Conservation (phyloP, 2,888 invertebrate genomes). For the Camptogramma bilineatum region DNA sequence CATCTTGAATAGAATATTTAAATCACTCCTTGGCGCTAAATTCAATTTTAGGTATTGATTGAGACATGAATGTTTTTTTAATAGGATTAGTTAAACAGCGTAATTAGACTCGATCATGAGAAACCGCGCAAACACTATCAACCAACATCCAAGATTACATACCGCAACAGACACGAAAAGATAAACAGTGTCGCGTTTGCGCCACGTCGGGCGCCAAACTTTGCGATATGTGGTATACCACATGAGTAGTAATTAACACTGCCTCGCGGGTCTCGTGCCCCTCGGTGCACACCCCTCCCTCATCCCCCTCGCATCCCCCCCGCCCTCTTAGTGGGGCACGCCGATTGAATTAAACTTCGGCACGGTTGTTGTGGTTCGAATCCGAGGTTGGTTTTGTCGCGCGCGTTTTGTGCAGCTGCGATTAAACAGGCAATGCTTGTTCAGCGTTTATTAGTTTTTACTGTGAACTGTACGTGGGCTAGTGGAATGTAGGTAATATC, state of each 20-base stretch:
- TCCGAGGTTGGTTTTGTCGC: constrained; percentile 80
- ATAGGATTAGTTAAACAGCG: too few species aligned
- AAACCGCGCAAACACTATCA: constrained; percentile 21
- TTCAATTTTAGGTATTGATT: too few species aligned
- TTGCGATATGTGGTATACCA: constrained; percentile 81
- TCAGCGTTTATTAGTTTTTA: constrained; percentile 75
- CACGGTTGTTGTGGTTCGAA: constrained; percentile 81
- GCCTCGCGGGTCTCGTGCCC: constrained; percentile 59
- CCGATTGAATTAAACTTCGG: constrained; percentile 85
- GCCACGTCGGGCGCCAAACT: constrained; percentile 78
- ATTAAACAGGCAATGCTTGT: constrained; percentile 81
- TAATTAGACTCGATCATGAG: not conserved
- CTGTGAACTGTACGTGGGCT: constrained; percentile 43
- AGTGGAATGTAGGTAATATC: constrained; percentile 31
- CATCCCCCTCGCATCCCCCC: constrained; percentile 25
- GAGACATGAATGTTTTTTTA: too few species aligned
- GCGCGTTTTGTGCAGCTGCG: constrained; percentile 78
- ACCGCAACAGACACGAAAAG: constrained; percentile 71
- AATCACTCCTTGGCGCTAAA: too few species aligned
- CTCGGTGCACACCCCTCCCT: constrained; percentile 40
- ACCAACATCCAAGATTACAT: constrained; percentile 60
- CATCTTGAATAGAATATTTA: not conserved
- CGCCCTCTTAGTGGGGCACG: constrained; percentile 68
- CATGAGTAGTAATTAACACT: constrained; percentile 84
- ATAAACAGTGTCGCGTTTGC: constrained; percentile 68